Conservation (phyloP, 2,113 vertebrate species). For the Sylvia atricapilla region DNA sequence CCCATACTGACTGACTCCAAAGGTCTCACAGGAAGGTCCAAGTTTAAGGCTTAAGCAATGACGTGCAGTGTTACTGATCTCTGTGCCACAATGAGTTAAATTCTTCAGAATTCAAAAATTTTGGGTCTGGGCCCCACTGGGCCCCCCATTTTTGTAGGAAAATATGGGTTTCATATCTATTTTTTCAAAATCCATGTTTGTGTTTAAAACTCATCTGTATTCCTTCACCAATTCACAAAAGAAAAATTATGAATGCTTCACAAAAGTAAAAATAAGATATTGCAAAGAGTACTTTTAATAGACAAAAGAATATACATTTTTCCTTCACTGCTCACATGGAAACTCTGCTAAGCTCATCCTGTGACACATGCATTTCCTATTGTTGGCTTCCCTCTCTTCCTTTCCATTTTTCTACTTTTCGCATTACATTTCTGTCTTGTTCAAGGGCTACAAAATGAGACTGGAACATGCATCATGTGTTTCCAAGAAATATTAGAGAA, state of each 20-base stretch:
- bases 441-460: not conserved
- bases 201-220: not conserved
- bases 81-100: not conserved
- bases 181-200: not conserved
- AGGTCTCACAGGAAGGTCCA: not conserved
- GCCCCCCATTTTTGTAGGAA: not conserved
- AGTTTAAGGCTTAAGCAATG: not conserved
- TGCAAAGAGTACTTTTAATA: not conserved
- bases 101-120: not conserved
- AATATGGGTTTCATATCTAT: not conserved
- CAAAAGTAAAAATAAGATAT: not conserved
- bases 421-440: not conserved
- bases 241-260: not conserved
- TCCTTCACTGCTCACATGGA: not conserved
- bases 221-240: not conserved
- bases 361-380: not conserved
- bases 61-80: not conserved
- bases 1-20: not conserved
- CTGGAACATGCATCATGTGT: not conserved
- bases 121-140: not conserved
- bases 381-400: not conserved
- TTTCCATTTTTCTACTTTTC: not conserved
- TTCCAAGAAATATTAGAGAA: conserved; percentile 8
- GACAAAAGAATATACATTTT: not conserved
- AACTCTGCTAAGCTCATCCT: not conserved